phyloP scores from a whole-genome alignment of 2,888 invertebrate genomes.

The Pemphredon lugubris region DNA sequence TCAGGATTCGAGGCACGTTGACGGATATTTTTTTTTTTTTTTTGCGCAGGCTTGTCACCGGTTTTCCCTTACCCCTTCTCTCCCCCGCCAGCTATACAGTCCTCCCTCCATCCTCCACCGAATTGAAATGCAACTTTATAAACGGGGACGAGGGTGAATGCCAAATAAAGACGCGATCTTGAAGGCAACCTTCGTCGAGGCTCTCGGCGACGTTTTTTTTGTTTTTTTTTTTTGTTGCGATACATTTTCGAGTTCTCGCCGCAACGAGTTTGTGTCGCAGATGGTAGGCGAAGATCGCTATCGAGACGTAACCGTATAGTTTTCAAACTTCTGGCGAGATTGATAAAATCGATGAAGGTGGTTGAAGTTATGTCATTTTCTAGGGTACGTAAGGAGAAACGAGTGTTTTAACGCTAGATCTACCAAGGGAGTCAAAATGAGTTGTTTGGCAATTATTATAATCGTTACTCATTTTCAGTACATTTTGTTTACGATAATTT shows the following conservation, averaged over 20 bases:
- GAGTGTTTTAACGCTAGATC: too few species aligned
- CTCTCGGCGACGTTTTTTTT: slow-evolving; percentile 15
- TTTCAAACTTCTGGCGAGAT: too few species aligned
- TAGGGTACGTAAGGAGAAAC: too few species aligned
- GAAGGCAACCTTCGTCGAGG: background rate
- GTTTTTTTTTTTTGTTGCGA: too few species aligned
- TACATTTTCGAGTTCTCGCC: slow-evolving; percentile 13
- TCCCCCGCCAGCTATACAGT: too few species aligned
- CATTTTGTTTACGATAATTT: too few species aligned
- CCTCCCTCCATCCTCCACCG: background rate
- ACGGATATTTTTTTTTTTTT: slow-evolving; percentile 56
- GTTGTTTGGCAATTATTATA: too few species aligned
- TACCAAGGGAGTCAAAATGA: too few species aligned
- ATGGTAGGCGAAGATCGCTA: slow-evolving; percentile 7
- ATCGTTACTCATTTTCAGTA: too few species aligned
- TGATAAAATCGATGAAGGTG: too few species aligned
- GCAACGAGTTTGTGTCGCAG: slow-evolving; percentile 18
- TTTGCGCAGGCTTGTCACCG: slow-evolving; percentile 20
- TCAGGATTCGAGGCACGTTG: slow-evolving; percentile 62
- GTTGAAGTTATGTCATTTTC: background rate
- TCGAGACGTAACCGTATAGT: background rate
- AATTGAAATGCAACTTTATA: slow-evolving; percentile 61
- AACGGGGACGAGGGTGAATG: slow-evolving; percentile 28
- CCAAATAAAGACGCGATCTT: slow-evolving; percentile 36
- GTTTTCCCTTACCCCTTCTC: background rate